phyloP scores from a whole-genome alignment of 2,888 invertebrate species.

The Tenthredo amoena region DNA sequence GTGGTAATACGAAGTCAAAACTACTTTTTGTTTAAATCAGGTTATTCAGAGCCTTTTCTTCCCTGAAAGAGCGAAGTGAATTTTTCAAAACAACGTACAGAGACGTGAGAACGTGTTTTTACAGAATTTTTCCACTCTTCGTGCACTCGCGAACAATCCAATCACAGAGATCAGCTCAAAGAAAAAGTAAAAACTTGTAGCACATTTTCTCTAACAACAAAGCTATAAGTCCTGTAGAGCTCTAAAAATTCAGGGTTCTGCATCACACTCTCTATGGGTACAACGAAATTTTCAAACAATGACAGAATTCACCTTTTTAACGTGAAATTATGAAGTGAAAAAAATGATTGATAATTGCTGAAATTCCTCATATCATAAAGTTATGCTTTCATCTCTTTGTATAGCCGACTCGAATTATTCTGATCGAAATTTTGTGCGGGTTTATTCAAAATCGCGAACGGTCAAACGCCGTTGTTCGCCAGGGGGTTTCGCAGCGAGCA shows the following conservation, averaged over 20 bases:
- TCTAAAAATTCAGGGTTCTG: background rate
- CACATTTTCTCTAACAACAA: background rate
- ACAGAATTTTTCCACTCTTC: background rate
- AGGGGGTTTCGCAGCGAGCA: constrained; percentile 14
- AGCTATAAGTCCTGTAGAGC: background rate
- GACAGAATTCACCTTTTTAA: background rate
- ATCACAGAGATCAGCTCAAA: background rate
- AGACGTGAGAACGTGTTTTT: background rate
- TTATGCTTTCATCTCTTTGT: background rate
- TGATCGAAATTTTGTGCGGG: constrained; percentile 2
- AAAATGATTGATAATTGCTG: background rate
- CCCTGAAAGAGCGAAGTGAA: background rate
- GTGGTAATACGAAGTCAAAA: background rate
- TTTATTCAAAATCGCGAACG: constrained; percentile 19
- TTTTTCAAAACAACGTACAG: background rate
- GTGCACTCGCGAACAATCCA: background rate
- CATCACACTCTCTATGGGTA: background rate
- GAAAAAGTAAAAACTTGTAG: background rate
- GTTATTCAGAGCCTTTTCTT: background rate
- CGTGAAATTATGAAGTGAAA: background rate
- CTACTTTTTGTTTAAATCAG: background rate
- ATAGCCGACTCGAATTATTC: background rate
- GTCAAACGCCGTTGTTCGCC: constrained; percentile 1
- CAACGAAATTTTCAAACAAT: background rate
- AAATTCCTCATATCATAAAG: background rate